Evolutionary conservation across 2,113 vertebrate genomes (phyloP).

Genomic region (Pithys albifrons): DNA sequence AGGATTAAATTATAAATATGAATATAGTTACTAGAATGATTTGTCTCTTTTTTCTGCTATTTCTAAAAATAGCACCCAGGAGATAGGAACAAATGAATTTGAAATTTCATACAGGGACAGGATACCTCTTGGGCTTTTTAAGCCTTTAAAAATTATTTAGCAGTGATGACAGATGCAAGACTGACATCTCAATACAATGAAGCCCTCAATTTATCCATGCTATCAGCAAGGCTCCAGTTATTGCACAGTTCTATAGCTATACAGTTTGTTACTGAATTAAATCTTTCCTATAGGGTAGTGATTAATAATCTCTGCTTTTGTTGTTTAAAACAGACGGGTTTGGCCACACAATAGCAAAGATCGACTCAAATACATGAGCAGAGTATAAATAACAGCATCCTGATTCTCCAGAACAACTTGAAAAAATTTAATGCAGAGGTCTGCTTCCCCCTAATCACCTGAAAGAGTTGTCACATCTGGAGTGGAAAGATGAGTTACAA

Average conservation of each 20-base stretch:
- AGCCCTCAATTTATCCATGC: not conserved
- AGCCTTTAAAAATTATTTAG: slow-evolving; percentile 37
- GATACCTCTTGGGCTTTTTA: slow-evolving; percentile 18
- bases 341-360: slow-evolving; percentile 4
- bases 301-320: slow-evolving; percentile 33
- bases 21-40: not conserved
- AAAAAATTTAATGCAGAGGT: not conserved
- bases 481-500: slow-evolving; percentile 57
- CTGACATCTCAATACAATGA: slow-evolving; percentile 21
- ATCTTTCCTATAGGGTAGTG: slow-evolving; percentile 11
- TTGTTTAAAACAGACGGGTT: slow-evolving; percentile 34
- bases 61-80: slow-evolving; percentile 19
- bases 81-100: not conserved
- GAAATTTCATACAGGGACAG: not conserved
- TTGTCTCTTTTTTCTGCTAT: not conserved
- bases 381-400: not conserved
- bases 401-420: slow-evolving; percentile 32
- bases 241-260: not conserved
- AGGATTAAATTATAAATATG: not conserved
- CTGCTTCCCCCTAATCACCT: slow-evolving; percentile 2
- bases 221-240: slow-evolving; percentile 25
- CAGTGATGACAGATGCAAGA: not conserved
- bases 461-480: slow-evolving; percentile 22
- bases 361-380: slow-evolving; percentile 18
- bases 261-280: slow-evolving; percentile 22